These are phyloP conservation scores for Chromobotia macracanthus DNA, from an alignment of 2,797 vertebrate genomes.

Conservation along the genomic window DNA sequence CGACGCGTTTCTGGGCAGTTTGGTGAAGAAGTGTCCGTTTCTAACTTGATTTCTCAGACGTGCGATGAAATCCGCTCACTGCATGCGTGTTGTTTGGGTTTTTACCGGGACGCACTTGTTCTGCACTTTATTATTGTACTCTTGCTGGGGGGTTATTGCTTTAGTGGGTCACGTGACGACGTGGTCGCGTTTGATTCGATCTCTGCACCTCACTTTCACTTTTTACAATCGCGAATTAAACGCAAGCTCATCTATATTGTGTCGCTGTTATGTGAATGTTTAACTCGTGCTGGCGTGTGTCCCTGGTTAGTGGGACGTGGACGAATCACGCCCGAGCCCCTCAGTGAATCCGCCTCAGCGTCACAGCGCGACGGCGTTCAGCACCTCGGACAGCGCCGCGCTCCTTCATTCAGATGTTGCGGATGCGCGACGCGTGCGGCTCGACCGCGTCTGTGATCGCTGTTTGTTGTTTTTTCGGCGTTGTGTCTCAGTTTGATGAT, in stretches of 20 bases:
- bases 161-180: conserved; percentile 83
- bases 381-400: conserved; percentile 75
- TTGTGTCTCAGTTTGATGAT: conserved; percentile 80
- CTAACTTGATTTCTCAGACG: conserved; percentile 24
- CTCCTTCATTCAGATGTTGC: conserved; percentile 14
- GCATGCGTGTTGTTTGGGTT: too few relatives aligned
- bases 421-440: too few relatives aligned
- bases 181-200: conserved; percentile 78
- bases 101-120: too few relatives aligned
- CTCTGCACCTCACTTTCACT: conserved; percentile 71
- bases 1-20: conserved; percentile 89
- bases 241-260: too few relatives aligned
- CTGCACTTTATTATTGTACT: conserved; percentile 76
- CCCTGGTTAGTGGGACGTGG: not conserved
- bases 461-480: conserved; percentile 64
- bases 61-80: conserved; percentile 36
- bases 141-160: conserved; percentile 63
- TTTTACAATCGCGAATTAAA: conserved; percentile 51
- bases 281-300: too few relatives aligned
- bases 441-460: too few relatives aligned
- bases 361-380: too few relatives aligned
- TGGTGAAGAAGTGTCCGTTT: conserved; percentile 65
- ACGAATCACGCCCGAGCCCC: too few relatives aligned
- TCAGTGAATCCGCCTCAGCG: too few relatives aligned
- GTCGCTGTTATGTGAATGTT: too few relatives aligned